These are phyloP conservation scores for Drymonia ruficornis DNA, from an alignment of 2,888 invertebrate species.

Conservation along the genomic window DNA sequence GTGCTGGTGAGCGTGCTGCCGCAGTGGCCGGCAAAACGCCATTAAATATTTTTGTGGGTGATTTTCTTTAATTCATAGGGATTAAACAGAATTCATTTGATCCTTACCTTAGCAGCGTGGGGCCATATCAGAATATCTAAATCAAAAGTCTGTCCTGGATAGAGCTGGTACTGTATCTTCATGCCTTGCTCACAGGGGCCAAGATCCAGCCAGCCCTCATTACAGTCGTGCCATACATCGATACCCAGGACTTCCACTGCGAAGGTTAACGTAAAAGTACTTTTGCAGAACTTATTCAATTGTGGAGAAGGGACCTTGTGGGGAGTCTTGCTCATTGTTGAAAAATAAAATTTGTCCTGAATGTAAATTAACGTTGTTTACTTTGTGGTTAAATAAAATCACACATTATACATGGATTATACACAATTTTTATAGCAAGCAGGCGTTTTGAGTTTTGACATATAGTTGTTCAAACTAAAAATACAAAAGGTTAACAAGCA, in stretches of 20 bases:
- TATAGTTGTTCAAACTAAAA: too few species aligned
- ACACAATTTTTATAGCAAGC: too few species aligned
- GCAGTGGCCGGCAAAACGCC: too few species aligned
- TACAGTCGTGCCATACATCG: slow-evolving; percentile 67
- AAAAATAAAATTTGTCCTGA: not conserved
- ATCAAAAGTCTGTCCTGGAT: slow-evolving; percentile 61
- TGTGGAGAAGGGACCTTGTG: slow-evolving; percentile 20
- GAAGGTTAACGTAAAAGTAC: slow-evolving; percentile 67
- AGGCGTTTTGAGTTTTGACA: too few species aligned
- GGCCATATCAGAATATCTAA: slow-evolving; percentile 72
- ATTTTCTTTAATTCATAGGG: too few species aligned
- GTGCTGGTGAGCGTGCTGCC: too few species aligned
- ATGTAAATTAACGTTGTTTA: too few species aligned
- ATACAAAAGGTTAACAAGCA: too few species aligned
- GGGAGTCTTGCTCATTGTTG: slow-evolving; percentile 35
- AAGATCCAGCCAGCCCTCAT: slow-evolving; percentile 63
- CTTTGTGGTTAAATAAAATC: not conserved
- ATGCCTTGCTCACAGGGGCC: slow-evolving; percentile 57
- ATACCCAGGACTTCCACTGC: slow-evolving; percentile 64
- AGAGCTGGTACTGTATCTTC: slow-evolving; percentile 66
- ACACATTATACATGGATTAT: too few species aligned
- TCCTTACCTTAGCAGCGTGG: slow-evolving; percentile 66
- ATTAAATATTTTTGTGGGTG: too few species aligned
- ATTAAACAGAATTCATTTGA: too few species aligned
- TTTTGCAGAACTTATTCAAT: slow-evolving; percentile 34